Conservation (phyloP, 2,797 vertebrate genomes). For the Sebastolobus alascanus region DNA sequence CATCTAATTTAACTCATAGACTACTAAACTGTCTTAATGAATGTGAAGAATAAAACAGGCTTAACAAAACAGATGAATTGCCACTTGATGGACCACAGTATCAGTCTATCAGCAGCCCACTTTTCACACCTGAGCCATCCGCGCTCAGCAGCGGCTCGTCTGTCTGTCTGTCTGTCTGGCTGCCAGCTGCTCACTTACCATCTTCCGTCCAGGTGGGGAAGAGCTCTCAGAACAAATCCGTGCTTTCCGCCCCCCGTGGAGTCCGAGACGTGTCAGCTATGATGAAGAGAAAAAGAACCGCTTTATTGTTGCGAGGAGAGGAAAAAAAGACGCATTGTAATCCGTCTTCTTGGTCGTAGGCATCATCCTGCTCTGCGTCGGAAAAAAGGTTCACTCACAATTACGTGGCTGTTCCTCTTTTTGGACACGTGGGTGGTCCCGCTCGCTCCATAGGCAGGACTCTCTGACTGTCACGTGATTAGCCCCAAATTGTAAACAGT, state of each 20-base stretch:
- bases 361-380: slow-evolving; percentile 83
- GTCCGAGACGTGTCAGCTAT: slow-evolving; percentile 48
- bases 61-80: neutral
- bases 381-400: slow-evolving; percentile 83
- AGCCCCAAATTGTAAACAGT: slow-evolving; percentile 72
- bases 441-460: slow-evolving; percentile 87
- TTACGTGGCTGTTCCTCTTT: slow-evolving; percentile 89
- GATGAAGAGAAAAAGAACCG: slow-evolving; percentile 50
- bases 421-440: slow-evolving; percentile 92
- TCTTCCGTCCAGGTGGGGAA: slow-evolving; percentile 59
- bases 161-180: neutral
- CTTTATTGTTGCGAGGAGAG: slow-evolving; percentile 48
- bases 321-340: slow-evolving; percentile 78
- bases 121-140: slow-evolving; percentile 62
- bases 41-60: neutral
- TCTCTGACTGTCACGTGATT: slow-evolving; percentile 88
- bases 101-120: slow-evolving; percentile 48
- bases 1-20: neutral
- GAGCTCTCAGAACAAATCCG: slow-evolving; percentile 54
- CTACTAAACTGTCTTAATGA: neutral
- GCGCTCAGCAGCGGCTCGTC: slow-evolving; percentile 33
- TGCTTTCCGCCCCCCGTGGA: slow-evolving; percentile 40
- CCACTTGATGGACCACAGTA: slow-evolving; percentile 38
- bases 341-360: slow-evolving; percentile 83
- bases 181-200: slow-evolving; percentile 66